Evolutionary conservation across 1,140 invertebrate species (phyloP).

Genomic region (Hermetia illucens): DNA sequence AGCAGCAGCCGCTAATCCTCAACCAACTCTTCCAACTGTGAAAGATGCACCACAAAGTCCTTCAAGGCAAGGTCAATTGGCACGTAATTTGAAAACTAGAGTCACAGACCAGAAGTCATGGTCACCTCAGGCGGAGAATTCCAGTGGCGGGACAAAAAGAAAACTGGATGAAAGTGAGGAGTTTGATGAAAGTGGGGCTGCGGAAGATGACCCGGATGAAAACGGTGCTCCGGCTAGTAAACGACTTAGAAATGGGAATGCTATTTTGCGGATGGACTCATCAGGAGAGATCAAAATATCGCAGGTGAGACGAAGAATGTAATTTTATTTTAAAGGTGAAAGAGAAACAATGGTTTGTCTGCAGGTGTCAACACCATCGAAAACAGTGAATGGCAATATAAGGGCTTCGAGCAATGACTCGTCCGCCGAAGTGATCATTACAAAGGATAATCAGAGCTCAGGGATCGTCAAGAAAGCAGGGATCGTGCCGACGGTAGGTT

Average conservation of each 20-base stretch:
- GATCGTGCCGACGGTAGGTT: constrained; percentile 7
- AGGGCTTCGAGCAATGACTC: constrained; percentile 11
- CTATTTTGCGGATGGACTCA: too few species aligned
- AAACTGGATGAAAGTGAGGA: constrained; percentile 25
- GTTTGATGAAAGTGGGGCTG: constrained; percentile 19
- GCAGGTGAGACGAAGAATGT: too few species aligned
- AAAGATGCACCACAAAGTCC: neutral
- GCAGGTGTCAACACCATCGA: constrained; percentile 6
- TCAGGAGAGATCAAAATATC: too few species aligned
- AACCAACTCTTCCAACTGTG: constrained; percentile 6
- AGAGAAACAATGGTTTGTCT: too few species aligned
- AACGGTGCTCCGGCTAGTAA: constrained; percentile 25
- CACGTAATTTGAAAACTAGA: constrained; percentile 58
- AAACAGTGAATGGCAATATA: constrained; percentile 10
- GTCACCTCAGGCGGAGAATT: constrained; percentile 52
- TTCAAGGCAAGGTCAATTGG: constrained; percentile 7
- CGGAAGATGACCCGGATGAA: constrained; percentile 23
- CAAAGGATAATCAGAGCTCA: constrained; percentile 21
- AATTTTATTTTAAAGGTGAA: too few species aligned
- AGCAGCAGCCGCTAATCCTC: constrained; percentile 13
- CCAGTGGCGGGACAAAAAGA: constrained; percentile 24
- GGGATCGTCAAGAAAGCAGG: constrained; percentile 26
- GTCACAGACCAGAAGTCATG: constrained; percentile 71
- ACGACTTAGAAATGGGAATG: constrained; percentile 26
- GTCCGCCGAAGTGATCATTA: constrained; percentile 25